These are phyloP conservation scores for Rhizoglyphus robini DNA, from an alignment of 1,140 invertebrate genomes.

Conservation along the genomic window DNA sequence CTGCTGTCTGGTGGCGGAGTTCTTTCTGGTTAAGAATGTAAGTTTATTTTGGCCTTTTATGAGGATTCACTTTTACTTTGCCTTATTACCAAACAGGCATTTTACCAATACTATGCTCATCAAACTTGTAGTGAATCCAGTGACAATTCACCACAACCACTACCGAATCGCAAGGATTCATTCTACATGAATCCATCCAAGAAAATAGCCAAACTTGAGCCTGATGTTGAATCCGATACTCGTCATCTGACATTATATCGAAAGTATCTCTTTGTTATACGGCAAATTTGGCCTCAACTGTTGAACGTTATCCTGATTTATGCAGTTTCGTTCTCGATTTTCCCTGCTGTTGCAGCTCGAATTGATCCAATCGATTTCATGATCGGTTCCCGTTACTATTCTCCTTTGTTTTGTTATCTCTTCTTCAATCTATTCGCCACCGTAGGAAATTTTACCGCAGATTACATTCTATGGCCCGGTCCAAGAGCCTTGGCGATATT, in stretches of 20 bases:
- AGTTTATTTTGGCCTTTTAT: too few relatives aligned
- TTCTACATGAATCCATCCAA: not conserved
- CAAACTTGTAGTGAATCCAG: not conserved
- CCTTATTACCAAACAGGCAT: not conserved
- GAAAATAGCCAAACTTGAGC: not conserved
- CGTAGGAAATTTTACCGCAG: constrained; percentile 72
- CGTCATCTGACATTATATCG: too few relatives aligned
- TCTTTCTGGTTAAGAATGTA: constrained; percentile 11
- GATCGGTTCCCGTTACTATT: constrained; percentile 51
- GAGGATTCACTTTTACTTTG: not conserved
- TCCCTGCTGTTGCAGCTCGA: constrained; percentile 71
- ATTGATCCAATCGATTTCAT: constrained; percentile 26
- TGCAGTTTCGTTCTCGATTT: constrained; percentile 77
- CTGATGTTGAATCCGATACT: too few relatives aligned
- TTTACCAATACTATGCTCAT: not conserved
- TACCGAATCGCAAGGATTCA: not conserved
- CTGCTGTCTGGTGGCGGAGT: not conserved
- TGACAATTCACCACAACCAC: not conserved
- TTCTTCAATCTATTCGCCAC: constrained; percentile 88
- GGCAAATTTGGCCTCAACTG: constrained; percentile 55
- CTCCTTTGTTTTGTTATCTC: constrained; percentile 68
- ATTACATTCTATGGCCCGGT: constrained; percentile 58
- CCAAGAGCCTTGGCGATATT: constrained; percentile 63
- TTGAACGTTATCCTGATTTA: constrained; percentile 87
- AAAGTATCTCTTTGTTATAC: constrained; percentile 16